These are phyloP conservation scores for Pangasius sanitwongsei DNA, from an alignment of 2,797 vertebrate genomes.

Conservation along the genomic window DNA sequence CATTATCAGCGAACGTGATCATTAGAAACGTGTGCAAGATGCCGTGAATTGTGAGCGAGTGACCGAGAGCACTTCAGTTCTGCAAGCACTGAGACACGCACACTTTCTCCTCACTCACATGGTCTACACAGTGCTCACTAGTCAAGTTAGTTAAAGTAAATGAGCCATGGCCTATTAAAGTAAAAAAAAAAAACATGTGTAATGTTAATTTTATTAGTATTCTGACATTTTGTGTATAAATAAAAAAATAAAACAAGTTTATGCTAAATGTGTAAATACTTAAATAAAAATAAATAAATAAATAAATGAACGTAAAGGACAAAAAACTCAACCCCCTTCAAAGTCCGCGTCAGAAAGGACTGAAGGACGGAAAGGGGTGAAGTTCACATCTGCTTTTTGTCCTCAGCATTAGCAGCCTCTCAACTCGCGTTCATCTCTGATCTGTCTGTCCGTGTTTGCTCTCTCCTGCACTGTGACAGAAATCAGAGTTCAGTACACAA, in stretches of 20 bases:
- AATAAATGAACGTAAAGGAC: neutral
- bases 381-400: neutral
- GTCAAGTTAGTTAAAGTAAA: neutral
- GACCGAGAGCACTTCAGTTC: neutral
- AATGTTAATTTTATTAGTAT: no score
- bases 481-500: slow-evolving; percentile 40
- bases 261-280: neutral
- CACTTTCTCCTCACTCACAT: neutral
- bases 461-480: slow-evolving; percentile 39
- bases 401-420: neutral
- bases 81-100: neutral
- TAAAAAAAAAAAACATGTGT: neutral
- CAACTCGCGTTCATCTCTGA: slow-evolving; percentile 35
- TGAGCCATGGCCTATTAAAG: neutral
- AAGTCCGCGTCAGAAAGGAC: neutral
- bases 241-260: neutral
- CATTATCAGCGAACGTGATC: neutral
- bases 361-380: neutral
- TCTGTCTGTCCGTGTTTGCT: slow-evolving; percentile 43
- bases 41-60: neutral
- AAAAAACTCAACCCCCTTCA: neutral
- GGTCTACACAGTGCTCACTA: neutral
- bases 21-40: neutral
- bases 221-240: no score
- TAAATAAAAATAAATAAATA: no score